Evolutionary conservation across 2,113 vertebrate genomes (phyloP).

Genomic region (Dromas ardeola): DNA sequence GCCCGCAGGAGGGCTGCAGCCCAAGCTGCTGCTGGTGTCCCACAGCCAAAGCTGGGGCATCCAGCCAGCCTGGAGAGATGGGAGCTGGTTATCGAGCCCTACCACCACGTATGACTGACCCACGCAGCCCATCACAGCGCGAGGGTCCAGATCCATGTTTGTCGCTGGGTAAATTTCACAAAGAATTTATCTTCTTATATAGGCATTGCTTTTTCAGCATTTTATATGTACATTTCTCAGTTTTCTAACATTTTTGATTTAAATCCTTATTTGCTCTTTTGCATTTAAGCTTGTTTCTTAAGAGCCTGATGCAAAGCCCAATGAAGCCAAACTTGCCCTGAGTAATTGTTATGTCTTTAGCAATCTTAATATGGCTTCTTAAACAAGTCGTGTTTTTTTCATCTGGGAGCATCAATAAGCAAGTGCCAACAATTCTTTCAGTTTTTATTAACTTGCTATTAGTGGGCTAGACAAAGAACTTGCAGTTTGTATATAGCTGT

Average conservation of each 20-base stretch:
- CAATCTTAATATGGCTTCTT: neutral
- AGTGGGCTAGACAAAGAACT: neutral
- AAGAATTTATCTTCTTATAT: neutral
- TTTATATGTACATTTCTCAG: neutral
- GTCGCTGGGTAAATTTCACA: neutral
- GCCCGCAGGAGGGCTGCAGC: neutral
- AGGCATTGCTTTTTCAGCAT: neutral
- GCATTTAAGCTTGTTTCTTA: neutral
- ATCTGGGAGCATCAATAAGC: slow-evolving; percentile 6
- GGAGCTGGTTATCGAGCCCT: neutral
- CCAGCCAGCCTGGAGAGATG: neutral
- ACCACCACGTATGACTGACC: fast-evolving
- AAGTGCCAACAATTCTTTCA: slow-evolving; percentile 17
- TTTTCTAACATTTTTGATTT: neutral
- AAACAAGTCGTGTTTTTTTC: neutral
- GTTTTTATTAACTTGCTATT: slow-evolving; percentile 47
- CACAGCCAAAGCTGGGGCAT: neutral
- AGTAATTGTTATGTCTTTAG: slow-evolving; percentile 21
- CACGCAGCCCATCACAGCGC: fast-evolving
- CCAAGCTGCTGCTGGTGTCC: neutral
- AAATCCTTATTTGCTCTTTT: neutral
- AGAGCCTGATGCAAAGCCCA: neutral
- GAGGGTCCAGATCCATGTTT: neutral
- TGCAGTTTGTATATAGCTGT: neutral
- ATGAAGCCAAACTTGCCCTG: neutral